Conservation (phyloP, 2,113 vertebrate genomes). For the Centrocercus urophasianus region DNA sequence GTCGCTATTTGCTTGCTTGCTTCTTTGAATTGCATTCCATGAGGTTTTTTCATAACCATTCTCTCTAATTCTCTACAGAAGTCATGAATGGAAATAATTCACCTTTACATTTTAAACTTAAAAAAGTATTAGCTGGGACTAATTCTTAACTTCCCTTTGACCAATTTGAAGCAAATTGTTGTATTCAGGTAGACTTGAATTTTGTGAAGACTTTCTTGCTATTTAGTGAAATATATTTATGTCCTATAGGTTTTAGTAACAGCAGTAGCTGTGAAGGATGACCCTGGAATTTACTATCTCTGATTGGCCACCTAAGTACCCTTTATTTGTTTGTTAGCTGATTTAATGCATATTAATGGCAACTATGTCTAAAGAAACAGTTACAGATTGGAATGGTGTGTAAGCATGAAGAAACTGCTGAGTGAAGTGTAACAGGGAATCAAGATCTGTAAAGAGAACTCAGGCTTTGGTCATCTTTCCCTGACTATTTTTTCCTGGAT, state of each 20-base stretch:
- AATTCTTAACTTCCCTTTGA: slow-evolving; percentile 1
- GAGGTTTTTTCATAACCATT: slow-evolving; percentile 16
- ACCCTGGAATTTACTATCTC: neutral
- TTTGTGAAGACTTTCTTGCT: neutral
- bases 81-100: neutral
- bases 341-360: neutral
- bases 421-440: neutral
- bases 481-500: neutral
- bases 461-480: neutral
- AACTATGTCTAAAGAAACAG: neutral
- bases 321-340: neutral
- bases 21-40: slow-evolving; percentile 30
- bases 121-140: neutral
- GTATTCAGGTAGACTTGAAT: neutral
- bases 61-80: slow-evolving; percentile 27
- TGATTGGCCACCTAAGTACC: neutral
- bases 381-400: neutral
- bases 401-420: neutral
- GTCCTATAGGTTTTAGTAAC: neutral
- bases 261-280: neutral
- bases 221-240: neutral
- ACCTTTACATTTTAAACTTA: neutral
- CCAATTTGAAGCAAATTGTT: neutral
- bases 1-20: slow-evolving; percentile 26
- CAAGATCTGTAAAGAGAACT: neutral